phyloP scores from a whole-genome alignment of 2,888 invertebrate species.

The Blastobasis lacticolella region DNA sequence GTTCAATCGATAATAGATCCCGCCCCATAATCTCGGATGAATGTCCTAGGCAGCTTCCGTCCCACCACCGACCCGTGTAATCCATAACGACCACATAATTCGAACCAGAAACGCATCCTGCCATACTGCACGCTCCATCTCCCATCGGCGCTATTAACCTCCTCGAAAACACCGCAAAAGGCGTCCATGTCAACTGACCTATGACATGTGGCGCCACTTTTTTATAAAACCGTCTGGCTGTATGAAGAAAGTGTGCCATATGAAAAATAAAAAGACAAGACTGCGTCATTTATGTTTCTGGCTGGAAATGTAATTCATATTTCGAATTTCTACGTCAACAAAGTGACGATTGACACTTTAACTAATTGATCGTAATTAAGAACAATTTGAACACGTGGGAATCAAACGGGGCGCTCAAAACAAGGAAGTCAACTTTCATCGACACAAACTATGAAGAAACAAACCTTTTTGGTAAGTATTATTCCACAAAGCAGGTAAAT shows the following conservation, averaged over 20 bases:
- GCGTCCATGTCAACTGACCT: slow-evolving; percentile 35
- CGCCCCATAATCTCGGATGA: not conserved
- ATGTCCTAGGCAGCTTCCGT: not conserved
- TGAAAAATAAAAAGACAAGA: not conserved
- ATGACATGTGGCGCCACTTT: slow-evolving; percentile 57
- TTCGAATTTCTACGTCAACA: not conserved
- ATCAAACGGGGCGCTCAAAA: too few relatives aligned
- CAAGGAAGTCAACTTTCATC: too few relatives aligned
- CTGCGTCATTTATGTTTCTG: not conserved
- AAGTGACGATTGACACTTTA: not conserved
- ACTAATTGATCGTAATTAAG: too few relatives aligned
- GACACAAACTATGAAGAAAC: too few relatives aligned
- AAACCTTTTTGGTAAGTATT: too few relatives aligned
- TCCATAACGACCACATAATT: not conserved
- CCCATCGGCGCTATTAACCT: slow-evolving; percentile 34
- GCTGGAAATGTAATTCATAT: not conserved
- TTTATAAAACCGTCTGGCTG: slow-evolving; percentile 34
- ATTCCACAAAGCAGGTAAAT: not conserved
- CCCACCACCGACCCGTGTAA: not conserved
- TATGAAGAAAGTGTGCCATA: too few relatives aligned
- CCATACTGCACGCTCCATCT: slow-evolving; percentile 37
- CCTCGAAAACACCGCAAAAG: slow-evolving; percentile 19
- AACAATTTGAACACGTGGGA: too few relatives aligned
- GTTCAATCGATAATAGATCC: too few relatives aligned
- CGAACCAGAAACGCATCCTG: slow-evolving; percentile 27